Conservation (phyloP, 2,113 vertebrate genomes). For the Macroglossus sobrinus region DNA sequence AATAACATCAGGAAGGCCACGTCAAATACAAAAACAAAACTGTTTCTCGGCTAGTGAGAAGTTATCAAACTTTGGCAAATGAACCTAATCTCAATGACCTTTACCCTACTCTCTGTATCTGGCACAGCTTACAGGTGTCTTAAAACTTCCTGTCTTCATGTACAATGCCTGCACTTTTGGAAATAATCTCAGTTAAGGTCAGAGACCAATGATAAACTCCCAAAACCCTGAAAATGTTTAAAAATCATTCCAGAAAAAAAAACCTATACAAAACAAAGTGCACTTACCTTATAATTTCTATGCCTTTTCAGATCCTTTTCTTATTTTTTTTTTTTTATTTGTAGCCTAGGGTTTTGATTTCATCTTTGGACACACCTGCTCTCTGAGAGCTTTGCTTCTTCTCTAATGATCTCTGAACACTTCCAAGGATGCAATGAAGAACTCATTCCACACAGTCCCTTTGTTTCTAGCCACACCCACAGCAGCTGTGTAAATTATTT, state of each 20-base stretch:
- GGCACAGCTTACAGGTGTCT: not conserved
- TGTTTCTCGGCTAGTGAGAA: conserved; percentile 10
- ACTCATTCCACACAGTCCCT: conserved; percentile 33
- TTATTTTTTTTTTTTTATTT: not conserved
- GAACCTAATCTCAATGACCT: not conserved
- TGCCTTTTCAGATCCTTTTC: conserved; percentile 18
- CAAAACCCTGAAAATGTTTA: not conserved
- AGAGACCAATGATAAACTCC: conserved; percentile 11
- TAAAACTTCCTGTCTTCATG: not conserved
- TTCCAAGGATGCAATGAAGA: conserved; percentile 35
- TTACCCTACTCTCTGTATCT: not conserved
- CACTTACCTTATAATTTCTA: conserved; percentile 54
- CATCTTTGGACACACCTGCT: conserved; percentile 27
- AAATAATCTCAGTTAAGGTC: not conserved
- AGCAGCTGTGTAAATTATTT: conserved; percentile 54
- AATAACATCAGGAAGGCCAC: not conserved
- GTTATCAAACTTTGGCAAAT: conserved; percentile 29
- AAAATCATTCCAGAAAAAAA: not conserved
- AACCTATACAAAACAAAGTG: not conserved
- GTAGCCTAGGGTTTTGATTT: conserved; percentile 29
- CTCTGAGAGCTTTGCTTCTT: conserved; percentile 29
- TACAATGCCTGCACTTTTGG: not conserved
- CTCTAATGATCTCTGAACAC: conserved; percentile 41
- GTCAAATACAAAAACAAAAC: conserved; percentile 39
- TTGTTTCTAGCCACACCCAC: conserved; percentile 56